Percentiles rank a stretch among this genome's conserved stretches.
Evolutionary conservation across 2,888 invertebrate species (phyloP).

Genomic region (Pediacus dermestoides): DNA sequence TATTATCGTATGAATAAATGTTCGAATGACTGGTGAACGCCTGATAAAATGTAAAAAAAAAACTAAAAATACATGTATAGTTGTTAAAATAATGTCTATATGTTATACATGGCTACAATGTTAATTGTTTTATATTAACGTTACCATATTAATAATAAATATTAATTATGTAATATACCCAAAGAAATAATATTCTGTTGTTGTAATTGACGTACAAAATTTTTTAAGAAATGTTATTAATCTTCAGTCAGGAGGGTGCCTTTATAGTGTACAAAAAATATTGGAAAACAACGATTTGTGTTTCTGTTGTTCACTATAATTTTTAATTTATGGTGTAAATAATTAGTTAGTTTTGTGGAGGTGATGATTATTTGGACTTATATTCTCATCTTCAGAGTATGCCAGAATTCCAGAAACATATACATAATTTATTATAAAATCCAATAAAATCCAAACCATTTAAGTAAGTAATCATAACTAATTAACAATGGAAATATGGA

Average conservation of each 20-base stretch:
- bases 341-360: conserved; percentile 1
- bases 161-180: conserved; percentile 38
- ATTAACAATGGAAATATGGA: too few relatives aligned
- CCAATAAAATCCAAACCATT: too few relatives aligned
- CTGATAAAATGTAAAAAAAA: conserved; percentile 14
- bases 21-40: conserved; percentile 24
- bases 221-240: conserved; percentile 32
- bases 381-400: too few relatives aligned
- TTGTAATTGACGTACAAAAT: conserved; percentile 34
- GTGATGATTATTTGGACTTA: too few relatives aligned
- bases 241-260: conserved; percentile 40
- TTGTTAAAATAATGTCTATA: conserved; percentile 37
- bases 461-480: too few relatives aligned
- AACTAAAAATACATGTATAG: conserved; percentile 24
- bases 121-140: conserved; percentile 41
- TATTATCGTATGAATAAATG: conserved; percentile 26
- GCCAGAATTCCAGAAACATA: too few relatives aligned
- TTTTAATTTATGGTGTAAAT: background rate
- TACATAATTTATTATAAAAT: too few relatives aligned
- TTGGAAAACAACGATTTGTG: conserved; percentile 28
- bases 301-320: background rate
- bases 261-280: conserved; percentile 40
- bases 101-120: conserved; percentile 37
- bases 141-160: conserved; percentile 41
- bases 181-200: conserved; percentile 37